phyloP scores from a whole-genome alignment of 2,888 invertebrate species.

The Aethes cnicana region DNA sequence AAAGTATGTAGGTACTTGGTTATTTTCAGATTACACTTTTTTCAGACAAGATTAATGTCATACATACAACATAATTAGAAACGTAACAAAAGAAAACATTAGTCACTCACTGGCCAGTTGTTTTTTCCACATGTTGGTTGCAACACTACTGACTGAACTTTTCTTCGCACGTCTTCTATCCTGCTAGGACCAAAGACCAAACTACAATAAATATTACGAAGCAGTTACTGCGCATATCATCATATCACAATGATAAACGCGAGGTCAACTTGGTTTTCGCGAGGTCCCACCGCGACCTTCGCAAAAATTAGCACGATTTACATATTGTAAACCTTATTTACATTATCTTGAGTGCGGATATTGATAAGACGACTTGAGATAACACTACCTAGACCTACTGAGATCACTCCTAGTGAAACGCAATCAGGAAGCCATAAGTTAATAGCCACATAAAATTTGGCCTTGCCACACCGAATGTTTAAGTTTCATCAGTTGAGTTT shows the following conservation, averaged over 20 bases:
- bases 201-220: conserved; percentile 61
- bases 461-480: conserved; percentile 30
- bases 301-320: conserved; percentile 75
- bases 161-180: conserved; percentile 25
- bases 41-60: too few species aligned
- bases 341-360: conserved; percentile 54
- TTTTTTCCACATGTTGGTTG: conserved; percentile 52
- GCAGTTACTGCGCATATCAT: conserved; percentile 66
- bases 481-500: conserved; percentile 30
- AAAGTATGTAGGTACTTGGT: too few species aligned
- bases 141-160: conserved; percentile 3
- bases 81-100: too few species aligned
- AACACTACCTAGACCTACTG: conserved; percentile 54
- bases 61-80: too few species aligned
- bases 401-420: conserved; percentile 52
- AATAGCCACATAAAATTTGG: conserved; percentile 27
- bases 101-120: conserved; percentile 51
- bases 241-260: conserved; percentile 73
- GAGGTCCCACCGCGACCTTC: conserved; percentile 69
- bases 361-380: conserved; percentile 53
- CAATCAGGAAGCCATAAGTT: conserved; percentile 50
- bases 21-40: too few species aligned
- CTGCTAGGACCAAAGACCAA: conserved; percentile 42
- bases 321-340: conserved; percentile 60
- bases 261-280: conserved; percentile 72